Evolutionary conservation across 1,140 invertebrate species (phyloP), one percentile per base, ranked within the genome.

Genomic region (Eumeta japonica): DNA sequence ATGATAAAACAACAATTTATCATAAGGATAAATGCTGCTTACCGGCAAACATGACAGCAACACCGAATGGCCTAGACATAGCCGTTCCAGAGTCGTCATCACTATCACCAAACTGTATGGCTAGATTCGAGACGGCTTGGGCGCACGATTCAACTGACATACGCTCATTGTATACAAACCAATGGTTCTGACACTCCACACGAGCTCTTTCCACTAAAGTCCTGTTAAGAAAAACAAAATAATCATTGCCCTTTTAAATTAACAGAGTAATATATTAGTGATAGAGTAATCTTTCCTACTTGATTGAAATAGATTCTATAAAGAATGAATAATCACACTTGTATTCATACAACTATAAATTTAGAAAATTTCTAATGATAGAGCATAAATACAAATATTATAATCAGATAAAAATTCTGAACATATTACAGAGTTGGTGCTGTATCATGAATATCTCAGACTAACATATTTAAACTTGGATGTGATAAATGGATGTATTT

Each of bases 31-130:
- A n/a, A n/a, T n/a, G n/a, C n/a, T n/a, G n/a, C 41, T 43, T 38
- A 76, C 87, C 91, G 45, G 89, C 90, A 76, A 94, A 93, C 35
- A 94, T 77, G 52, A 94, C 88, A 14, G 97, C 97, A 16, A 99
- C 96, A 48, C 97, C 97, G 81, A 99, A 99, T 10, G 97, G 97
- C 46, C 97, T 84, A 48, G 94, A 97, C 93, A 98, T 97, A n/a
- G 94, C 93, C 16, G 91, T 90, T 4, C 81, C 81, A 48, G 93
- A 94, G 77, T 98, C 93, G 53, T 90, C 86, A 74, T 95, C 92
- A 53, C 92, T 94, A 67, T 98, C 95, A 10, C 97, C 97, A 81
- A 99, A 99, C 57, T 97, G 92, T 59, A 99, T 94, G 19, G 97
- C 97, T 39, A 99, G 73, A 70, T 98, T 98, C 9, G 95, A 97